These are phyloP conservation scores for Chironomus riparius DNA, from an alignment of 2,888 invertebrate species.

Conservation along the genomic window DNA sequence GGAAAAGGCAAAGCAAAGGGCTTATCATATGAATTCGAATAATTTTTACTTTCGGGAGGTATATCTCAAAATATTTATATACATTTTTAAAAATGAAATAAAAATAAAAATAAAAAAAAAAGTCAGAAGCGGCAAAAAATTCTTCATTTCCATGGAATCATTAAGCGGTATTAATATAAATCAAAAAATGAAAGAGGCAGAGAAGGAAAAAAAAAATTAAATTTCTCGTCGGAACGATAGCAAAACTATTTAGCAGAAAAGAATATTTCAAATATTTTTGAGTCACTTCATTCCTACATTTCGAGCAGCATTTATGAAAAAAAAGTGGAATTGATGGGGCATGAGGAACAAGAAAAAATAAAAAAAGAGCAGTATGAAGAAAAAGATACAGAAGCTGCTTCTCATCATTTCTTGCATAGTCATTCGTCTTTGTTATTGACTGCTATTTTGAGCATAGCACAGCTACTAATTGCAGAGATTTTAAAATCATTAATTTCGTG, in stretches of 20 bases:
- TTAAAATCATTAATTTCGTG: slow-evolving; percentile 16
- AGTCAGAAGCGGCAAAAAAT: slow-evolving; percentile 1
- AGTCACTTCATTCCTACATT: neutral
- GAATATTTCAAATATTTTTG: neutral
- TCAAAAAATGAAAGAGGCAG: neutral
- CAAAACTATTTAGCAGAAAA: neutral
- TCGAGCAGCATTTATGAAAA: neutral
- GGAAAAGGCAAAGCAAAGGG: neutral
- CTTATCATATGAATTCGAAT: neutral
- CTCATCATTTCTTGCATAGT: slow-evolving; percentile 8
- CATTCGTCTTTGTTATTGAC: neutral
- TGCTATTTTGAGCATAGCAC: slow-evolving; percentile 1
- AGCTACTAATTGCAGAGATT: slow-evolving; percentile 24
- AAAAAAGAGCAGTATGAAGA: neutral
- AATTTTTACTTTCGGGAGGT: neutral
- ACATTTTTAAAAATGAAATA: neutral
- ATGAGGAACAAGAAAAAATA: neutral
- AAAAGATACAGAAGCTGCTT: neutral
- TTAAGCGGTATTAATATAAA: slow-evolving; percentile 10
- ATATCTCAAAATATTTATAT: neutral
- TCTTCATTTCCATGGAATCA: neutral
- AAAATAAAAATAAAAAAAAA: neutral
- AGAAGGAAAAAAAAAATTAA: neutral
- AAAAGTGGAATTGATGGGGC: neutral
- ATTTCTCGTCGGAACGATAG: neutral